Evolutionary conservation across 2,888 invertebrate species (phyloP).

Genomic region (Harmothoe impar): DNA sequence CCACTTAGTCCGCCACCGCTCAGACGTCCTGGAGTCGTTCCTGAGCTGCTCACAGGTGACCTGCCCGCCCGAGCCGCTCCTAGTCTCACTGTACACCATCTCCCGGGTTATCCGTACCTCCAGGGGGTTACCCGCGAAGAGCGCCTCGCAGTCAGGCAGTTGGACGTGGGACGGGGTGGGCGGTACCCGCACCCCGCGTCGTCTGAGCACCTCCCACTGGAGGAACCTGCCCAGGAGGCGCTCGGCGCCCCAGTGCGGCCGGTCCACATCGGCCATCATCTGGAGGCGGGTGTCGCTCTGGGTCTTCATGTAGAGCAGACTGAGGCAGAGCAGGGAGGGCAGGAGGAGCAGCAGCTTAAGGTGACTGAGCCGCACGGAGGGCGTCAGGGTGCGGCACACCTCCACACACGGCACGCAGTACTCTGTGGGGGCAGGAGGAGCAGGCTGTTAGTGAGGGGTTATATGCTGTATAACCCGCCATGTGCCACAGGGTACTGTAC

Average conservation of each 20-base stretch:
- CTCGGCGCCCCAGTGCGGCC: conserved; percentile 16
- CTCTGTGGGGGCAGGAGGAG: neutral
- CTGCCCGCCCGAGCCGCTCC: neutral
- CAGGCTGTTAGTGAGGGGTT: neutral
- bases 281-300: conserved; percentile 50
- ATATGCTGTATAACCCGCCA: no score
- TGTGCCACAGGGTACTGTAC: no score
- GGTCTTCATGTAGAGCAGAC: conserved; percentile 19
- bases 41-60: conserved; percentile 10
- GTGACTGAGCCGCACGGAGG: neutral
- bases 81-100: conserved; percentile 28
- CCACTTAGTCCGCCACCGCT: no score
- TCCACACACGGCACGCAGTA: conserved; percentile 53
- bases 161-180: neutral
- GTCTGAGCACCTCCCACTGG: conserved; percentile 23
- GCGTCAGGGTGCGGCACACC: conserved; percentile 41
- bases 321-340: conserved; percentile 27
- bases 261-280: conserved; percentile 48
- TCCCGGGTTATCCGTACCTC: conserved; percentile 44
- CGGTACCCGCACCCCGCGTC: neutral
- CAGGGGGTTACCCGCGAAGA: conserved; percentile 21
- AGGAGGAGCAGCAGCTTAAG: conserved; percentile 26
- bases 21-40: neutral
- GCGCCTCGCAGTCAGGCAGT: conserved; percentile 37
- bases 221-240: conserved; percentile 28